Evolutionary conservation across 2,888 invertebrate genomes (phyloP).

Genomic region (Phalera bucephala): DNA sequence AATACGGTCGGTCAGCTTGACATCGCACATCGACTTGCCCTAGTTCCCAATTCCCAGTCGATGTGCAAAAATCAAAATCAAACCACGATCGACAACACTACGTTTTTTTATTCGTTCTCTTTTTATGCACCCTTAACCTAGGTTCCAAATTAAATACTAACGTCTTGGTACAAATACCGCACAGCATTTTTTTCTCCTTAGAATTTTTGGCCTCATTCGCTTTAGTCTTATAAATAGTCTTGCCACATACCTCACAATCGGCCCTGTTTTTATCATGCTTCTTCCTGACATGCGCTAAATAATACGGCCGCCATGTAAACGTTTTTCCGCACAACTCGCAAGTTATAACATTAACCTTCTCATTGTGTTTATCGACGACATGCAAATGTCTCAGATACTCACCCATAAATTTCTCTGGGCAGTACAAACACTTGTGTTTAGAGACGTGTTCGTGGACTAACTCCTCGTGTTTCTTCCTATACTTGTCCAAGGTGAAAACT

Average conservation of each 20-base stretch:
- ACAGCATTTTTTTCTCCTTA: not conserved
- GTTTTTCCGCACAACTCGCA: slow-evolving; percentile 64
- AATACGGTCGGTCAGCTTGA: too few species aligned
- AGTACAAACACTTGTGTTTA: slow-evolving; percentile 49
- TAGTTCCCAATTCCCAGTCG: too few species aligned
- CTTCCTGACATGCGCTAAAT: slow-evolving; percentile 58
- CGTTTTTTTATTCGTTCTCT: too few species aligned
- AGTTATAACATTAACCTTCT: slow-evolving; percentile 35
- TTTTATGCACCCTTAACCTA: too few species aligned
- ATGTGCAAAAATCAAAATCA: too few species aligned
- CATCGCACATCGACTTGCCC: too few species aligned
- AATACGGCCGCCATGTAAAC: slow-evolving; percentile 68
- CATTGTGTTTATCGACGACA: slow-evolving; percentile 40
- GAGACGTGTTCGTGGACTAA: slow-evolving; percentile 38
- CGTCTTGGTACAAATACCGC: not conserved
- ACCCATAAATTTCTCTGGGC: slow-evolving; percentile 38
- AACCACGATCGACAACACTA: too few species aligned
- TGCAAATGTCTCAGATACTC: slow-evolving; percentile 46
- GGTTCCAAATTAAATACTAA: too few species aligned
- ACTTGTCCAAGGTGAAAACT: slow-evolving; percentile 57
- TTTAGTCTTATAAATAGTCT: not conserved
- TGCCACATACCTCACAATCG: not conserved
- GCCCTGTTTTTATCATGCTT: slow-evolving; percentile 35
- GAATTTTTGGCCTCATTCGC: not conserved
- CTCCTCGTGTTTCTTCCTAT: slow-evolving; percentile 48